Conservation (phyloP, 2,113 vertebrate genomes). For the Salvelinus namaycush region DNA sequence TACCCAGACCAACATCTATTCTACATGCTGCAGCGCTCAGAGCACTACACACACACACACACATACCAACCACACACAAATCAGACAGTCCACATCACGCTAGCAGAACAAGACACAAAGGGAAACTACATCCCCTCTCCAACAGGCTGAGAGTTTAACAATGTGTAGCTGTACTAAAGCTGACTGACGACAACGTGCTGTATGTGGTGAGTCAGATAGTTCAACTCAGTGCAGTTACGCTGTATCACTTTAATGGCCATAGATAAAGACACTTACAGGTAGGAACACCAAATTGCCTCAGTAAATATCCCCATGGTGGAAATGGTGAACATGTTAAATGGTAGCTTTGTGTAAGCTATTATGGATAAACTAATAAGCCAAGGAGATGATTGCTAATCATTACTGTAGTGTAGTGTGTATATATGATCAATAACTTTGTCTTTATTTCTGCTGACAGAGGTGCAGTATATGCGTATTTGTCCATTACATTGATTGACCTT, state of each 20-base stretch:
- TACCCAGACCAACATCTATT: background rate
- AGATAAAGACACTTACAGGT: slow-evolving; percentile 25
- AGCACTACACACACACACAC: slow-evolving; percentile 4
- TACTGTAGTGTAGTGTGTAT: background rate
- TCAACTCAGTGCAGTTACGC: background rate
- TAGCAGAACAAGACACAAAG: background rate
- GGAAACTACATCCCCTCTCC: background rate
- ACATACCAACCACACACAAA: background rate
- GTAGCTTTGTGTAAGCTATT: background rate
- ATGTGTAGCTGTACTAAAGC: background rate
- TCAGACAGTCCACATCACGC: background rate
- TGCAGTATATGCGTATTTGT: background rate
- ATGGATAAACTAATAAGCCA: background rate
- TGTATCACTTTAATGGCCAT: slow-evolving; percentile 22
- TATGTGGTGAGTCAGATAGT: slow-evolving; percentile 21
- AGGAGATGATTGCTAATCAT: background rate
- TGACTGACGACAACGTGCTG: background rate
- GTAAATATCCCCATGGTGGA: slow-evolving; percentile 26
- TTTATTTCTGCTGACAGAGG: background rate
- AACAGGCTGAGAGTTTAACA: slow-evolving; percentile 4
- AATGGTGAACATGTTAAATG: background rate
- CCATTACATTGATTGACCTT: slow-evolving; percentile 13
- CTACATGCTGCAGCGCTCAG: background rate
- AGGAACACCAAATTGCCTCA: slow-evolving; percentile 14
- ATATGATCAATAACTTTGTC: background rate